phyloP scores from a whole-genome alignment of 2,888 invertebrate genomes.

The Caenorhabditis auriculariae region DNA sequence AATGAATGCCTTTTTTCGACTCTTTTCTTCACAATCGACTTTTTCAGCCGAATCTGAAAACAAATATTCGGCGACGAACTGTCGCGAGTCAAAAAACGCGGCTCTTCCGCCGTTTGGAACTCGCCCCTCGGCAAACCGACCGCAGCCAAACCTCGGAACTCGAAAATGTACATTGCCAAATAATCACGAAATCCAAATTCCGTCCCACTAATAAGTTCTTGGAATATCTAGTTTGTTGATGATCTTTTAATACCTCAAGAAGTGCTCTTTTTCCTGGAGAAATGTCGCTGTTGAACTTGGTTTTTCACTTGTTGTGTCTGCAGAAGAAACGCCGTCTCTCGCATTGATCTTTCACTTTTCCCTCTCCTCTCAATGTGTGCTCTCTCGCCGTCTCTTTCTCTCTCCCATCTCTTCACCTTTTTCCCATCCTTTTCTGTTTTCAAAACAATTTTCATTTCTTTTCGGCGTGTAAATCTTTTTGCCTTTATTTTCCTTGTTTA shows the following conservation, averaged over 20 bases:
- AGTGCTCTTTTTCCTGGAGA: too few relatives aligned
- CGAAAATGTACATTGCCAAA: slow-evolving; percentile 1
- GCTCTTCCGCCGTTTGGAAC: slow-evolving; percentile 27
- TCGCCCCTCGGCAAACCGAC: too few relatives aligned
- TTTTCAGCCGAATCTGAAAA: slow-evolving; percentile 12
- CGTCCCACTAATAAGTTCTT: background rate
- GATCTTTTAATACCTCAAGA: too few relatives aligned
- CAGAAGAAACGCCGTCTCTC: too few relatives aligned
- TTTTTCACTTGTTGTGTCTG: too few relatives aligned
- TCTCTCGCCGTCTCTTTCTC: slow-evolving; percentile 1
- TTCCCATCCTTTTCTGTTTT: background rate
- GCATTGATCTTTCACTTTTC: background rate
- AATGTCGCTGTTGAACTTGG: too few relatives aligned
- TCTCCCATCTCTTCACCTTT: too few relatives aligned
- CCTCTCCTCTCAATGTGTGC: background rate
- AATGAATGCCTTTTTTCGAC: background rate
- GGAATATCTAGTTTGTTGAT: background rate
- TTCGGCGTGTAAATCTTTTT: too few relatives aligned
- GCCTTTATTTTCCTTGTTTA: too few relatives aligned
- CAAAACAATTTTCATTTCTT: background rate
- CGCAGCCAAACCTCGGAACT: too few relatives aligned
- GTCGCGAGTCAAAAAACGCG: slow-evolving; percentile 11
- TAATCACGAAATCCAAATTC: background rate
- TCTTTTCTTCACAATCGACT: background rate
- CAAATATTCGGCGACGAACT: slow-evolving; percentile 15